Evolutionary conservation across 2,888 invertebrate species (phyloP), one percentile per base, ranked within the genome.

Genomic region (Helobdella robusta): DNA sequence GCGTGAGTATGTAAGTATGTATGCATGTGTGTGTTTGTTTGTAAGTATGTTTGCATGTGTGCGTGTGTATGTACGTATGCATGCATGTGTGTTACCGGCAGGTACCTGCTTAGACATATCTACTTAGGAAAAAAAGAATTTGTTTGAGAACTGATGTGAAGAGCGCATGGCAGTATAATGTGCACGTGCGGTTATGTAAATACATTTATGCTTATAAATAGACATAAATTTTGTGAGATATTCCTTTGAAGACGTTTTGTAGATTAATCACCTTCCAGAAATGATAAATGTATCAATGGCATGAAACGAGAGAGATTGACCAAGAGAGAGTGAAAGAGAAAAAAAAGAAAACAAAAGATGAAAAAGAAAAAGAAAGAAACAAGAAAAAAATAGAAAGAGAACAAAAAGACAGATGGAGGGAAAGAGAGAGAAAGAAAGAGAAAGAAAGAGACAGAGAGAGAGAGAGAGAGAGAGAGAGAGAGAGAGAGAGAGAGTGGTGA

Each of bases 381-480:
- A 20, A 52, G 23, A 20, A 52, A 20, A 8, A 20, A 20, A 20
- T 15, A 20, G 52, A 52, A 20, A 20, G 20, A 20, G 11, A 20
- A 20, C 11, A 52, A 20, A 20, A 52, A 20, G 52, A 52, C 15
- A 52, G 52, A 20, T 8, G 52, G 23, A 52, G 52, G 23, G 23
- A 8, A 20, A 11, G 20, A 20, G 23, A 52, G 52, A 20, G 23
- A 20, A 20, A 20, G 52, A 52, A 20, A 15, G 52, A 20, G 23
- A 52, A 8, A 40, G 8, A 50, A 6, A 50, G 52, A 50, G 25
- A 50, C 11, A 50, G 52, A 50, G 8, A 50, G 52, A 50, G 11
- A 50, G 52, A 50, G 11, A 50, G 52, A 50, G 8, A 50, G 52
- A 50, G 52, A 50, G 52, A 50, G 8, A 50, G 52, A 50, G 52